Base-by-base conservation (phyloP, 2,888 invertebrate species). In the Cotesia congregata region DNA sequence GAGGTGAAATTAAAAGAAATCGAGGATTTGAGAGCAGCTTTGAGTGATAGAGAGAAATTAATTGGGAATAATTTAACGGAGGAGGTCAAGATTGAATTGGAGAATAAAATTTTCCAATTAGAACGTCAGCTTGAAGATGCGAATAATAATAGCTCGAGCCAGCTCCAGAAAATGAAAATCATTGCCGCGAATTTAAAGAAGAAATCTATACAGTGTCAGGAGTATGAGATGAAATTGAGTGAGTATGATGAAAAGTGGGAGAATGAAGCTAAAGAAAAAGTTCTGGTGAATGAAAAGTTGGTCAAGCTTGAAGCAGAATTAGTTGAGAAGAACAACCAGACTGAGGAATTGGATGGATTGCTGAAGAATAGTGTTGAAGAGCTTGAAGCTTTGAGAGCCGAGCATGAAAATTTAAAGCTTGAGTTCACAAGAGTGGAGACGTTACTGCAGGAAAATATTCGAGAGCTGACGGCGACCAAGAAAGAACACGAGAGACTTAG, bases 91-190 rank as follows among this genome's bases (percentile, higher is more conserved):
- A 75, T 83, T 69, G 81, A 86, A 60, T 82, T 90, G 65, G 88
- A 88, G 78, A 67, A 78, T 0, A 89, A 88, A 79, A 76, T 91
- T n/a, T 80, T 83, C 78, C 91, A 90, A 81, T 87, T 86, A 81
- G 88, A 86, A 87, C 90, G 83, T 85, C 90, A 85, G 83, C 84
- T 88, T 72, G 77, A 82, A 1, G 88, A 90, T 12, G 84, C 93
- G 1, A 93, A 94, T 83, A 90, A 86, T 6, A 94, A 94, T 85
- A 93, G 93, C 80, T 94, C 93, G 83, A 93, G 94, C 72, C 92
- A 94, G 79, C 88, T 94, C 74, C 95, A 95, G 76, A 95, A 95
- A 88, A 91, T 95, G 85, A 96, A 95, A 85, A 95, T 95, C 84
- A 93, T 94, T 83, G 95, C 95, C 0, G 92, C 94, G 0, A 94